Base-by-base conservation (phyloP, 2,797 vertebrate species). In the Sebastiscus albofasciatus region DNA sequence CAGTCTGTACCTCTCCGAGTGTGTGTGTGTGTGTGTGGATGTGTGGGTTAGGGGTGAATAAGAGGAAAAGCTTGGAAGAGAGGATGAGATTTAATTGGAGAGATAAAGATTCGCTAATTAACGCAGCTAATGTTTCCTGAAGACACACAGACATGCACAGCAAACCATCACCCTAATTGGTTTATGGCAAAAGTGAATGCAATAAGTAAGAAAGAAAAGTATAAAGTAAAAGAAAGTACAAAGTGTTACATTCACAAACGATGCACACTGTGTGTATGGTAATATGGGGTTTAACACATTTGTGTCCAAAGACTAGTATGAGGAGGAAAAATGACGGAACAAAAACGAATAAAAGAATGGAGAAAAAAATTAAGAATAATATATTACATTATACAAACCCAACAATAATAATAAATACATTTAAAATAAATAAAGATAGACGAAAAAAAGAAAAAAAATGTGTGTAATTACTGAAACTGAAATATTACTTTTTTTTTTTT, bases 41-140 rank as follows among this genome's bases (percentile, higher is more conserved):
- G 2, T 20, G 56, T 2, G 39, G 4, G 42, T 26, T 14, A 31
- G 2, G 27, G 18, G 11, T 34, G 58, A 46, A 52, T 11, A 34
- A 29, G 66, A 52, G 64, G 36, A 70, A 83, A 65, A 46, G 55
- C 70, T 34, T 36, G n/a, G 52, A 67, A 34, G 54, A 75, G 59
- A 79, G 18, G 55, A 75, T 20, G n/a, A 36, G 58, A 82, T 85
- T 92, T 89, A 87, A 90, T 83, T 84, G 88, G 70, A 26, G 78
- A 66, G 67, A 77, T 67, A 72, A 77, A 74, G 39, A 61, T 77
- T 78, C n/a, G 68, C 66, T 80, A 79, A 85, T 81, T 87, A 88
- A 54, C 72, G 52, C 60, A 33, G 62, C 70, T 42, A 78, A 81
- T 67, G 74, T 39, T 70, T 72, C 65, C 55, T 59, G 34, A 66